These are phyloP conservation scores for Macropodus opercularis DNA, from an alignment of 2,797 vertebrate species.

Conservation along the genomic window DNA sequence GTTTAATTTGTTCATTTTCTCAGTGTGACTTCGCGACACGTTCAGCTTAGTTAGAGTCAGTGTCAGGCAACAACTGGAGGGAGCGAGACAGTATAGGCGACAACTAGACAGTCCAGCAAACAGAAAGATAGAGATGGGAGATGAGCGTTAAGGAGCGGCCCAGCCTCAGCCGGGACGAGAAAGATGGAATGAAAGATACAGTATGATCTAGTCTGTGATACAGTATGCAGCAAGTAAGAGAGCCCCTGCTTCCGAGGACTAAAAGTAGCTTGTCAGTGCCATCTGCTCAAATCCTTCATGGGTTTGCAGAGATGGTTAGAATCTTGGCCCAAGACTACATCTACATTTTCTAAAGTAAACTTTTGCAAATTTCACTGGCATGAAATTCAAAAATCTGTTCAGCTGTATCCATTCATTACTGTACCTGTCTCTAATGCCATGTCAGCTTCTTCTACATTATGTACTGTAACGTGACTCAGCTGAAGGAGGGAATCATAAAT, in stretches of 20 bases:
- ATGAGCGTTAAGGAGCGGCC: constrained; percentile 12
- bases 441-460: too few species aligned
- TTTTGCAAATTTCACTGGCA: not conserved
- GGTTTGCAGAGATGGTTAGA: constrained; percentile 11
- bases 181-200: too few species aligned
- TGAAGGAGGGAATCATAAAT: too few species aligned
- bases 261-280: constrained; percentile 40
- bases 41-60: constrained; percentile 71
- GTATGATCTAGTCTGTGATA: too few species aligned
- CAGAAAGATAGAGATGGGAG: constrained; percentile 30
- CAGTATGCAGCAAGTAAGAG: constrained; percentile 38
- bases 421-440: too few species aligned
- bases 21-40: constrained; percentile 61
- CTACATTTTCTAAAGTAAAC: not conserved
- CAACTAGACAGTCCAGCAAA: constrained; percentile 35
- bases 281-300: not conserved
- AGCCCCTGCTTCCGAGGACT: constrained; percentile 35
- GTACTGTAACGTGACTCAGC: too few species aligned
- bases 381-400: not conserved
- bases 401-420: not conserved
- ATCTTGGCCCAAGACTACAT: not conserved
- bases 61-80: constrained; percentile 40
- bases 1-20: constrained; percentile 73
- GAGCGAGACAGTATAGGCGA: not conserved
- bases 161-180: too few species aligned